Evolutionary conservation across 2,888 invertebrate species (phyloP), one percentile per base, ranked within the genome.

Genomic region (Entomobrya multifasciata): DNA sequence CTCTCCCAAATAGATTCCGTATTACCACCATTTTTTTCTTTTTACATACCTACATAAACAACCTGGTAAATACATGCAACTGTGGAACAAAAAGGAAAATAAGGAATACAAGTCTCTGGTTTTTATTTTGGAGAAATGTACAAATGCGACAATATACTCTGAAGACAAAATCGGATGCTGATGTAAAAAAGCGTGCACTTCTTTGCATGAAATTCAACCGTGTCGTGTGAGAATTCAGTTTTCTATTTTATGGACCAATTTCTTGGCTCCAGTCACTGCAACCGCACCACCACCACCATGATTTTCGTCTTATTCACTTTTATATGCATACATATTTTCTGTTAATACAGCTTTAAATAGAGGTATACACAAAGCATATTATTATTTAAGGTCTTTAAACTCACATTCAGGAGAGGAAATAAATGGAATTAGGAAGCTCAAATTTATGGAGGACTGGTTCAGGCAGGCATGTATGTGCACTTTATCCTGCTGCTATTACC

Each of bases 401-500:
- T 84, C 70, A 70, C 70, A 84, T 84, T 84, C 84, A 84, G 60
- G 57, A 70, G 70, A 78, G 70, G 78, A 88, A 89, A 89, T 89
- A 87, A 89, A 89, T 89, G 86, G 89, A 89, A 89, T 89, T 89
- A 89, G 86, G 86, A 89, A 89, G 81, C 86, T 86, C 84, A 87
- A 87, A 89, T 89, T 89, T 89, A 89, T 89, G 89, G 83, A 86
- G 84, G 67, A 86, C 57, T 84, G 84, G 84, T 76, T 84, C 76
- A 84, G 47, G 70, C 84, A 30, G 62, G 77, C 67, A 70, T 47
- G 27, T 27, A 65, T 65, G 41, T 44, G 11, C 36, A 44, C 17
- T 47, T 47, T 60, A 60, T 41, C 36, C 36, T 65, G 65, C 36
- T 36, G 65, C 36, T 65, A n/a, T n/a, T n/a, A n/a, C n/a, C n/a